Base-by-base conservation (phyloP, 2,888 invertebrate species). In the Orchesella flavescens region DNA sequence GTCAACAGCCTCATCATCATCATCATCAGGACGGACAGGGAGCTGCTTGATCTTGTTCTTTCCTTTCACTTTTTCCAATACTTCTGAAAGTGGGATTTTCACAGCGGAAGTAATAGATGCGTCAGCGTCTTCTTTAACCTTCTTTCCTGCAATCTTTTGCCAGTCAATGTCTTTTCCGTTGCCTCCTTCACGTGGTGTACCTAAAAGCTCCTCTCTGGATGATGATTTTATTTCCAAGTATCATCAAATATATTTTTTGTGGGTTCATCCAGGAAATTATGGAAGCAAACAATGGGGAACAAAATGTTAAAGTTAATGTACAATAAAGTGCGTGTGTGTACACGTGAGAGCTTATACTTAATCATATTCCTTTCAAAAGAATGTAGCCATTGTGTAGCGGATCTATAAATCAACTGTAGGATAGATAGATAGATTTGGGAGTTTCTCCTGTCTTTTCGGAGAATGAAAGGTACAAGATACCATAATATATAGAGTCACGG, bases 131-230 rank as follows among this genome's bases (percentile, higher is more conserved):
- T 84, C 79, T 7, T 65, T 90, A 89, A 90, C 90, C 1, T 91
- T 91, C 73, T 53, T 93, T 10, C 94, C 92, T 0, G 96, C 96
- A 0, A 96, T 93, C 57, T 93, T 92, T 0, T 93, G 92, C 96
- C 96, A 97, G 90, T 96, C 95, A 0, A 96, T 93, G 90, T 97
- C 96, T 90, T 96, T 95, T 0, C 94, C 94, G 89, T 94, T 94
- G 88, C 94, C 94, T 49, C 94, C 94, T 53, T 95, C 95, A 86
- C 97, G 93, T 0, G 96, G 95, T 44, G 95, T 93, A 21, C 97
- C 96, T 43, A 94, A 91, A 7, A 97, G 92, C 90, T 97, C 97
- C 90, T 97, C 97, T 86, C 95, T 94, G 89, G 10, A 89, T 57
- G 10, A 89, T 57, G 53, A 53, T 49, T 34, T 53, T 44, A 7